These are phyloP conservation scores for Exocentrus adspersus DNA, from an alignment of 2,888 invertebrate genomes.

Conservation along the genomic window DNA sequence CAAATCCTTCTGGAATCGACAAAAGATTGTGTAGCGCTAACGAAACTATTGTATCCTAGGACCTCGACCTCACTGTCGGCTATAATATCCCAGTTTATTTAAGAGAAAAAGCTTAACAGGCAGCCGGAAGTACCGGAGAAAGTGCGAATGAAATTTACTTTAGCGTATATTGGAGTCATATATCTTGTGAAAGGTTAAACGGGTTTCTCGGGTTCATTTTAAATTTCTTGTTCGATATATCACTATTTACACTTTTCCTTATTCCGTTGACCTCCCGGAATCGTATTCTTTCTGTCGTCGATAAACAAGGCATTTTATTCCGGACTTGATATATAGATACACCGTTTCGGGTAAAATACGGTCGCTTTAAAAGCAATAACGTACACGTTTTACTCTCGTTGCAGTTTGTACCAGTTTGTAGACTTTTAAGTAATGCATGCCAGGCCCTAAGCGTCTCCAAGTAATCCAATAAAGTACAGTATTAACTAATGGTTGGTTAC, in stretches of 20 bases:
- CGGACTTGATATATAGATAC: conserved; percentile 22
- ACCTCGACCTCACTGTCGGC: too few relatives aligned
- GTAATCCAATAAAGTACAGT: too few relatives aligned
- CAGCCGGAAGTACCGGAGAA: not conserved
- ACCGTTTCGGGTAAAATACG: conserved; percentile 11
- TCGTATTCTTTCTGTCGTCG: conserved; percentile 15
- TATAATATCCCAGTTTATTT: not conserved
- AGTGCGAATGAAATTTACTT: conserved; percentile 8
- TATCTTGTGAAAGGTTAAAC: conserved; percentile 23
- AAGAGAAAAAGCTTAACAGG: not conserved
- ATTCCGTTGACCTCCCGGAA: conserved; percentile 20
- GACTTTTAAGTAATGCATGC: not conserved
- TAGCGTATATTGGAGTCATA: conserved; percentile 26
- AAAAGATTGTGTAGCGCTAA: not conserved
- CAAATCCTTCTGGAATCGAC: too few relatives aligned
- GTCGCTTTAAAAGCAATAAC: conserved; percentile 6
- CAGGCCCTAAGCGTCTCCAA: too few relatives aligned
- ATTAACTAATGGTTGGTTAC: too few relatives aligned
- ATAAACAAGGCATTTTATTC: conserved; percentile 19
- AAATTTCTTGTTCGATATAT: conserved; percentile 26
- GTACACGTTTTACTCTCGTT: not conserved
- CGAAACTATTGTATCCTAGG: not conserved
- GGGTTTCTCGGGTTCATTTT: conserved; percentile 28
- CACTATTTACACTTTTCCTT: conserved; percentile 28
- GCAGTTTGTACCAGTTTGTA: not conserved